Percentiles rank a stretch among this genome's conserved stretches.
Evolutionary conservation across 2,888 invertebrate genomes (phyloP).

Genomic region (Galerucella calmariensis): DNA sequence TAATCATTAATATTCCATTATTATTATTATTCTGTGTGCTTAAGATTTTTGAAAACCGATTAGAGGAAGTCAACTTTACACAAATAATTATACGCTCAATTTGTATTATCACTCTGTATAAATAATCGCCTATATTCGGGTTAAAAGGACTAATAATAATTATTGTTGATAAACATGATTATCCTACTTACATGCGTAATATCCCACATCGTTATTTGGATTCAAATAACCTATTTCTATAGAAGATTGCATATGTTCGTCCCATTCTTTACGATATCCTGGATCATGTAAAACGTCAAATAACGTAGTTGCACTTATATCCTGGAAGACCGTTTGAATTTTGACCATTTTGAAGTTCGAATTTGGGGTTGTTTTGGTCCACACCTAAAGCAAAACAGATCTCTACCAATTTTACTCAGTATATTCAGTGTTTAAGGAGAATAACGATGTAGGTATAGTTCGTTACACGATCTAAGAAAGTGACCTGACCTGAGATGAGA

Average conservation of each 20-base stretch:
- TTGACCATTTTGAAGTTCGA: constrained; percentile 75
- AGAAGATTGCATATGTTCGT: constrained; percentile 88
- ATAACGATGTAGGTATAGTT: too few relatives aligned
- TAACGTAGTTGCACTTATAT: constrained; percentile 78
- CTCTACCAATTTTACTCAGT: not conserved
- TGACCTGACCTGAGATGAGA: too few relatives aligned
- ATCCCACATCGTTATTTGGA: constrained; percentile 93
- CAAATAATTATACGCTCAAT: too few relatives aligned
- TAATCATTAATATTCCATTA: too few relatives aligned
- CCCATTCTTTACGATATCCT: constrained; percentile 89
- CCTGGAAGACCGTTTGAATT: constrained; percentile 76
- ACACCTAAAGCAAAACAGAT: constrained; percentile 64
- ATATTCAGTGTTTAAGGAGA: not conserved
- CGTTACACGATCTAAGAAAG: too few relatives aligned
- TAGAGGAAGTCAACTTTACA: too few relatives aligned
- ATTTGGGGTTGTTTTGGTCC: constrained; percentile 70
- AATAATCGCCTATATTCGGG: too few relatives aligned
- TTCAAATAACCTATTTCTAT: constrained; percentile 90
- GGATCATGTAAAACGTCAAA: constrained; percentile 94
- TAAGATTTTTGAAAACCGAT: too few relatives aligned
- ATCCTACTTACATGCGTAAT: constrained; percentile 82
- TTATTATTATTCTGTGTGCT: too few relatives aligned
- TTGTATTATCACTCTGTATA: too few relatives aligned
- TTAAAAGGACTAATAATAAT: too few relatives aligned
- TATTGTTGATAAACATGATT: too few relatives aligned